Percentiles rank a stretch among this genome's conserved stretches.
phyloP scores from a whole-genome alignment of 2,113 vertebrate species.

The Bothrops jararaca region DNA sequence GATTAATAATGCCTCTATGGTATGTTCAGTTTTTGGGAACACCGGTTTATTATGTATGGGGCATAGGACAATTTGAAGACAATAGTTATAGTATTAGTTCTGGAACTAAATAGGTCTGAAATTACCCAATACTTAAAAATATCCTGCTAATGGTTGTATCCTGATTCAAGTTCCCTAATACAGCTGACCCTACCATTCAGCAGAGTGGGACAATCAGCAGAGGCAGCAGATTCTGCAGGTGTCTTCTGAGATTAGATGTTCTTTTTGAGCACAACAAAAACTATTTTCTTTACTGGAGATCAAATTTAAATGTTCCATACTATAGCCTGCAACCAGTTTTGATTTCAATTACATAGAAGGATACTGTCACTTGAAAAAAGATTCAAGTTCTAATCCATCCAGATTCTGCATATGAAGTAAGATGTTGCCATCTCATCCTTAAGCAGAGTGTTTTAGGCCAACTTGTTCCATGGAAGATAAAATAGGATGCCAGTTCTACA shows the following conservation, averaged over 20 bases:
- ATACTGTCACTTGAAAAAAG: background rate
- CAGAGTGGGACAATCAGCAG: background rate
- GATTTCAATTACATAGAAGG: background rate
- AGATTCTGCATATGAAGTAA: background rate
- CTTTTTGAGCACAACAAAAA: background rate
- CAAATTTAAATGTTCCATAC: background rate
- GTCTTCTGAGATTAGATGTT: background rate
- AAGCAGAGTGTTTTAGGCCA: background rate
- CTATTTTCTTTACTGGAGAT: background rate
- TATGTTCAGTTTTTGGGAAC: background rate
- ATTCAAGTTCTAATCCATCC: background rate
- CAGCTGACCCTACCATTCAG: background rate
- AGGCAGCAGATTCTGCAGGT: background rate
- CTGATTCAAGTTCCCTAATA: background rate
- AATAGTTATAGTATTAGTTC: background rate
- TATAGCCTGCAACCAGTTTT: background rate
- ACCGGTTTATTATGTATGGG: background rate
- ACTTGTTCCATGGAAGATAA: background rate
- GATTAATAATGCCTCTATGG: constrained; percentile 13
- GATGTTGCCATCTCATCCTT: background rate
- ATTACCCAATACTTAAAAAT: background rate
- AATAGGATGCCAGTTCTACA: background rate
- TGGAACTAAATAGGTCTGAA: background rate
- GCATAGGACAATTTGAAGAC: background rate
- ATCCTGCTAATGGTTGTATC: too few species aligned